Conservation (phyloP, 2,797 vertebrate genomes). For the Tenualosa ilisha region DNA sequence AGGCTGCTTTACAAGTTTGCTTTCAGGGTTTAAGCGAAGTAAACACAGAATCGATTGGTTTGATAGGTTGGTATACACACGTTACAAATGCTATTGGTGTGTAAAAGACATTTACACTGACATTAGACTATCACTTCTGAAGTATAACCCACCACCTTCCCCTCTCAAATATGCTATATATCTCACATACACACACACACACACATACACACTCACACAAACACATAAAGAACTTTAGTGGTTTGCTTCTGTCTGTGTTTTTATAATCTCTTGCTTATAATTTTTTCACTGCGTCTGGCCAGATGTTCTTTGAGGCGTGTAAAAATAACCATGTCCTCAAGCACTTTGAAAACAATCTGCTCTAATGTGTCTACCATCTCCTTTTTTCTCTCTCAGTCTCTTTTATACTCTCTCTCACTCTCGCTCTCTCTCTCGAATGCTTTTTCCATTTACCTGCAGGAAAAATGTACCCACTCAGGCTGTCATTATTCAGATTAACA, state of each 20-base stretch:
- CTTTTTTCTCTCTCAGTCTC: background rate
- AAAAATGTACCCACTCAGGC: background rate
- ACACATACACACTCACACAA: slow-evolving; percentile 9
- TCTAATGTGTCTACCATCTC: slow-evolving; percentile 26
- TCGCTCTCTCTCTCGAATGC: background rate
- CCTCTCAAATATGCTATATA: no score
- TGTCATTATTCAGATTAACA: slow-evolving; percentile 22
- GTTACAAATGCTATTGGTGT: background rate
- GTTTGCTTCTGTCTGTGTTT: slow-evolving; percentile 12
- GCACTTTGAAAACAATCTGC: slow-evolving; percentile 9
- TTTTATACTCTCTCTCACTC: background rate
- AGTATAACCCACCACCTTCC: background rate
- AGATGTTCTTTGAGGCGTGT: slow-evolving; percentile 20
- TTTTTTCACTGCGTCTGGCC: slow-evolving; percentile 30
- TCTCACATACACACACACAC: background rate
- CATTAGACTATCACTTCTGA: background rate
- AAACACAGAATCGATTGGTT: background rate
- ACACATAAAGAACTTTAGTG: slow-evolving; percentile 22
- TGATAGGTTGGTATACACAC: background rate
- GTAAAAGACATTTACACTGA: background rate
- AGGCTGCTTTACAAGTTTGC: background rate
- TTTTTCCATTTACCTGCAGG: slow-evolving; percentile 21
- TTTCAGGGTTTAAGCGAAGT: background rate
- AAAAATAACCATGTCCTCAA: slow-evolving; percentile 9
- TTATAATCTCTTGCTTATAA: slow-evolving; percentile 24